These are phyloP conservation scores for Cosmopolites sordidus DNA, from an alignment of 2,888 invertebrate species.

Conservation along the genomic window DNA sequence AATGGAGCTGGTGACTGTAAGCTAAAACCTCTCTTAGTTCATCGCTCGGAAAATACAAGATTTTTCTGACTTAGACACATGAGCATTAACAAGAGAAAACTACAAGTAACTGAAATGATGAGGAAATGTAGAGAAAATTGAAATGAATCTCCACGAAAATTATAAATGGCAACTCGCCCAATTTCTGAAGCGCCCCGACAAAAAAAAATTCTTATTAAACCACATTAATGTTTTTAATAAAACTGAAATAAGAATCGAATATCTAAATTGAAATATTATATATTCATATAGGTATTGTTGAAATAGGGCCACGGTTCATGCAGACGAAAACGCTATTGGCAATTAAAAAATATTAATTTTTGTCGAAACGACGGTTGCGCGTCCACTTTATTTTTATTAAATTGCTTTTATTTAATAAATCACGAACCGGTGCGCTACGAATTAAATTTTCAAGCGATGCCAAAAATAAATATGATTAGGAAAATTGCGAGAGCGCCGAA, in stretches of 20 bases:
- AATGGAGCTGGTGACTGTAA: too few species aligned
- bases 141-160: too few species aligned
- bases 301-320: neutral
- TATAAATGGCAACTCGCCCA: too few species aligned
- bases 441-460: constrained; percentile 24
- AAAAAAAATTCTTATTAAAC: too few species aligned
- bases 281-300: neutral
- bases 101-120: too few species aligned
- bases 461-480: constrained; percentile 23
- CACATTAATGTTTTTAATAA: too few species aligned
- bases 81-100: too few species aligned
- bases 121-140: too few species aligned
- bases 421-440: constrained; percentile 8
- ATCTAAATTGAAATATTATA: neutral
- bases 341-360: neutral
- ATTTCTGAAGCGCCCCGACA: too few species aligned
- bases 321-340: neutral
- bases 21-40: too few species aligned
- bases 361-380: neutral
- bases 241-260: neutral
- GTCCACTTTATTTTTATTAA: constrained; percentile 6
- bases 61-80: too few species aligned
- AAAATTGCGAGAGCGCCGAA: constrained; percentile 19
- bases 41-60: too few species aligned
- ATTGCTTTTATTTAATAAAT: constrained; percentile 24